Conservation (phyloP, 2,888 invertebrate species). For the Copidosoma aretas region DNA sequence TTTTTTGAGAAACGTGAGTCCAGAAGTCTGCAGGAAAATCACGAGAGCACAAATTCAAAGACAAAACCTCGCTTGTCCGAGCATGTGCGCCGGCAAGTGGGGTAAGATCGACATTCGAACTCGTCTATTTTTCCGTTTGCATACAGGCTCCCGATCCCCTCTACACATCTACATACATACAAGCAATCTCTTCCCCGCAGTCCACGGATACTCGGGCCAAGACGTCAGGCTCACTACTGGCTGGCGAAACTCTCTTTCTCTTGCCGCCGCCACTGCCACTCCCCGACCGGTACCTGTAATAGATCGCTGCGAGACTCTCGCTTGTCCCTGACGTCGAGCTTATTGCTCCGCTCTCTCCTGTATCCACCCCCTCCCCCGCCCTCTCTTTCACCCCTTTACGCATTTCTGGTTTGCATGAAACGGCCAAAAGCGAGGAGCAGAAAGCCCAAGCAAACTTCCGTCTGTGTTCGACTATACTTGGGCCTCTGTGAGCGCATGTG, state of each 20-base stretch:
- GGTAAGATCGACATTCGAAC: conserved; percentile 15
- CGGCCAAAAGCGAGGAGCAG: not conserved
- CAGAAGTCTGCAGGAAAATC: not conserved
- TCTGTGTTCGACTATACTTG: conserved; percentile 8
- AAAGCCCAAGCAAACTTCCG: conserved; percentile 14
- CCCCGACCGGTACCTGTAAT: conserved; percentile 33
- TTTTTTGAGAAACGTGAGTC: not conserved
- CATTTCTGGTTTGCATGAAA: conserved; percentile 29
- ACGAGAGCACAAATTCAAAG: conserved; percentile 13
- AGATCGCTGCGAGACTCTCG: conserved; percentile 40
- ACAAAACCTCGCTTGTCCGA: conserved; percentile 11
- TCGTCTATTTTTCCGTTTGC: conserved; percentile 21
- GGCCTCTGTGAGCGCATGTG: not conserved
- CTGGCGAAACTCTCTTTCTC: conserved; percentile 8
- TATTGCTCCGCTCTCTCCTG: conserved; percentile 36
- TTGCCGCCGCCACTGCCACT: not conserved
- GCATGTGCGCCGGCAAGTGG: not conserved
- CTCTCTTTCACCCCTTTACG: conserved; percentile 1
- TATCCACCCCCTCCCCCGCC: conserved; percentile 4
- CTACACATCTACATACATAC: not conserved
- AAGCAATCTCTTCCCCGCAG: conserved; percentile 25
- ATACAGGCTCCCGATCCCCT: too few species aligned
- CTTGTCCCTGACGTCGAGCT: conserved; percentile 44
- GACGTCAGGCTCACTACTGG: conserved; percentile 33
- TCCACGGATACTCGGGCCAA: conserved; percentile 17